phyloP scores from a whole-genome alignment of 2,113 vertebrate species.

The Dryoscopus gambensis region DNA sequence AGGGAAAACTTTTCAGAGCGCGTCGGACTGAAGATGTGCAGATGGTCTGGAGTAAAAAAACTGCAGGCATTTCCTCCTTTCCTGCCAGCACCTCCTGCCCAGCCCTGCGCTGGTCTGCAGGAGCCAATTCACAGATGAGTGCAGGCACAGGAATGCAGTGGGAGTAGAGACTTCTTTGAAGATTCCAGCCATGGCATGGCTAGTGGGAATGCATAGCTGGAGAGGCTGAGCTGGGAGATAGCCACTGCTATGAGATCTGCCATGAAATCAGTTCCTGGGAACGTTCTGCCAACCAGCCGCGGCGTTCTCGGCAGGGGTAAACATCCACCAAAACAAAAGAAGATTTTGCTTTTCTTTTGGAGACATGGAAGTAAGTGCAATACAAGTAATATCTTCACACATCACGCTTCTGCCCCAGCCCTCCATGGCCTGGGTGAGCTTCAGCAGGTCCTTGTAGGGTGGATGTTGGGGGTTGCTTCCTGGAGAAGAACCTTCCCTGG shows the following conservation, averaged over 20 bases:
- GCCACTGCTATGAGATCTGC: conserved; percentile 28
- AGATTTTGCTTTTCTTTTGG: not conserved
- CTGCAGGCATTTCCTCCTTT: conserved; percentile 13
- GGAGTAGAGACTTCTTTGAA: conserved; percentile 52
- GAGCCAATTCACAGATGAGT: not conserved
- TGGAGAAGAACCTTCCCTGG: no score
- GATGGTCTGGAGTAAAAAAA: not conserved
- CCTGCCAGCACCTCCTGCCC: not conserved
- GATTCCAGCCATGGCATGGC: not conserved
- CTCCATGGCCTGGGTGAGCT: not conserved
- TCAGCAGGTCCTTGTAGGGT: not conserved
- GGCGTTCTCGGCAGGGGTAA: not conserved
- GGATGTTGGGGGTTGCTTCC: not conserved
- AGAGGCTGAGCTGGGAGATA: conserved; percentile 10
- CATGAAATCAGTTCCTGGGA: conserved; percentile 52
- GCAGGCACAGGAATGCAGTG: conserved; percentile 43
- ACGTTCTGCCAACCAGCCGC: conserved; percentile 20
- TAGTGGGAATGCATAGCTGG: not conserved
- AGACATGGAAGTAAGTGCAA: not conserved
- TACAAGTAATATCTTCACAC: not conserved
- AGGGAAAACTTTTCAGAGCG: not conserved
- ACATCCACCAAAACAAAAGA: conserved; percentile 22
- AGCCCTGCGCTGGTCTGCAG: not conserved
- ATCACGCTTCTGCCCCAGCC: not conserved
- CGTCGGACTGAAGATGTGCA: not conserved